Evolutionary conservation across 2,113 vertebrate species (phyloP).

Genomic region (Madoqua kirkii): DNA sequence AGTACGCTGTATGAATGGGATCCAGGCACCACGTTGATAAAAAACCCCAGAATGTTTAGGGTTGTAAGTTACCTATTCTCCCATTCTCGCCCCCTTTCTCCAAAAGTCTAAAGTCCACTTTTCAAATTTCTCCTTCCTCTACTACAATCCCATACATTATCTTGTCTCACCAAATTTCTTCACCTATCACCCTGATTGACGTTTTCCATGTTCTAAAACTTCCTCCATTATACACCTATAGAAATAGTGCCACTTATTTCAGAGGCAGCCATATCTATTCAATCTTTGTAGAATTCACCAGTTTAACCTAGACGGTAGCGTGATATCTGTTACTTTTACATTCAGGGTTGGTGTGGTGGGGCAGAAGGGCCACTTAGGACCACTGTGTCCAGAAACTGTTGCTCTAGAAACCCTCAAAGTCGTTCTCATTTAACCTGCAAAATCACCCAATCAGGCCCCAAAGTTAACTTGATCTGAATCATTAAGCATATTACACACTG

Average conservation of each 20-base stretch:
- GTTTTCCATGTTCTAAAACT: background rate
- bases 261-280: background rate
- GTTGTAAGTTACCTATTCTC: background rate
- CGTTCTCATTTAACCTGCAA: background rate
- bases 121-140: background rate
- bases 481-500: background rate
- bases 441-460: background rate
- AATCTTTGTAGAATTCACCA: background rate
- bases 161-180: background rate
- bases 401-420: background rate
- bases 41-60: background rate
- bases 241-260: background rate
- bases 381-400: background rate
- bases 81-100: background rate
- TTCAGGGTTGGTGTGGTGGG: background rate
- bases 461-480: constrained; percentile 6
- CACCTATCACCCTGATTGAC: background rate
- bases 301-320: background rate
- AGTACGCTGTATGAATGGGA: background rate
- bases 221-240: background rate
- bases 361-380: background rate
- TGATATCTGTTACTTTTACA: background rate
- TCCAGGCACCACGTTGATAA: background rate
- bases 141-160: background rate
- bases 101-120: background rate